Evolutionary conservation across 2,797 vertebrate species (phyloP).

Genomic region (Typhlichthys subterraneus): DNA sequence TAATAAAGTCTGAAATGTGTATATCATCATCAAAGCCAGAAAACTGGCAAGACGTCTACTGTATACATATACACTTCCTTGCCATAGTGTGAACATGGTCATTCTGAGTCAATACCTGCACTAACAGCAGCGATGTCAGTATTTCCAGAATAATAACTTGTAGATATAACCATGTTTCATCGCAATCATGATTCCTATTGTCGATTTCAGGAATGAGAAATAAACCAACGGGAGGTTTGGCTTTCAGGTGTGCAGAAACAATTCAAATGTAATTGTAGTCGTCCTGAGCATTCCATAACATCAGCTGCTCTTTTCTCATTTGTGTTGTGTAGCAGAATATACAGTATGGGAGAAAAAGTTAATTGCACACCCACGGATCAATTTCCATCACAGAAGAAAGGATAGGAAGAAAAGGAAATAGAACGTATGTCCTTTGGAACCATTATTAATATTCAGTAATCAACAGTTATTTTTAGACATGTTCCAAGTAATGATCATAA

Average conservation of each 20-base stretch:
- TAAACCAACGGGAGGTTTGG: background rate
- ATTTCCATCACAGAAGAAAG: constrained; percentile 69
- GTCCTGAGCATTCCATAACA: constrained; percentile 67
- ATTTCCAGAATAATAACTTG: no score
- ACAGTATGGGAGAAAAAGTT: constrained; percentile 33
- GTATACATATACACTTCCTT: background rate
- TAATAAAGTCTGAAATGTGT: constrained; percentile 1
- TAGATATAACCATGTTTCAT: no score
- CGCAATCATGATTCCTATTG: no score
- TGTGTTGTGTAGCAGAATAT: constrained; percentile 61
- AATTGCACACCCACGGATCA: constrained; percentile 70
- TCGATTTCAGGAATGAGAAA: background rate
- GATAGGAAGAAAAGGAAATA: constrained; percentile 66
- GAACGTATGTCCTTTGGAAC: constrained; percentile 63
- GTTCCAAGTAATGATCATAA: constrained; percentile 70
- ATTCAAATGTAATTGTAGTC: constrained; percentile 67
- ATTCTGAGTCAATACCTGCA: background rate
- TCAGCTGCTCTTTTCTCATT: constrained; percentile 52
- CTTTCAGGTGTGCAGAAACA: constrained; percentile 7
- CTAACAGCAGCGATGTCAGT: no score
- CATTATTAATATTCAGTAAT: constrained; percentile 76
- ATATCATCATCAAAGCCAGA: constrained; percentile 10
- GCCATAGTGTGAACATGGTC: background rate
- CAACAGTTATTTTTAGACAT: constrained; percentile 64
- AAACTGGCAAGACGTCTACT: background rate